phyloP scores from a whole-genome alignment of 2,113 vertebrate genomes.

The Pantherophis guttatus region DNA sequence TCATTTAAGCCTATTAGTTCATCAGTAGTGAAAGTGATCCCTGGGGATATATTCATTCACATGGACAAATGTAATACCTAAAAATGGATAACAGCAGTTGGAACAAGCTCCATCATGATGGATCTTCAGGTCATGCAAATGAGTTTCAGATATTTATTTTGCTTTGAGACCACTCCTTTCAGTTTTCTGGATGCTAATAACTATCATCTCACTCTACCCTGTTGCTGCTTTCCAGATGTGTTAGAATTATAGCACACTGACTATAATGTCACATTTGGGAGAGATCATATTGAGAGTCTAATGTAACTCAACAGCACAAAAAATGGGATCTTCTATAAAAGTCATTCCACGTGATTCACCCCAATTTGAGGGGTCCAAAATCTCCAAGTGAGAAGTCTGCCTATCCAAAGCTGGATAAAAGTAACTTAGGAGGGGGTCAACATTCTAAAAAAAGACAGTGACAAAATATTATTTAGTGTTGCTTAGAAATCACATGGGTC shows the following conservation, averaged over 20 bases:
- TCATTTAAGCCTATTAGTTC: not conserved
- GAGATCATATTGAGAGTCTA: not conserved
- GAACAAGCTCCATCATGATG: not conserved
- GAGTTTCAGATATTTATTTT: not conserved
- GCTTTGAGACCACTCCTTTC: not conserved
- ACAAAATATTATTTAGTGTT: not conserved
- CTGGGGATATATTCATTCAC: not conserved
- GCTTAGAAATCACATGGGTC: not conserved
- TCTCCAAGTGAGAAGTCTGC: not conserved
- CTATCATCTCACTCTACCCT: not conserved
- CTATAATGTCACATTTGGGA: not conserved
- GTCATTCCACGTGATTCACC: not conserved
- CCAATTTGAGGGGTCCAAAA: not conserved
- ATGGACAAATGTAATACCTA: not conserved
- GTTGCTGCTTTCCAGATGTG: not conserved
- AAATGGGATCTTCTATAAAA: not conserved
- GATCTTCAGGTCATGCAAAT: not conserved
- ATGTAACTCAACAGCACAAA: not conserved
- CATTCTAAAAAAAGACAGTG: not conserved
- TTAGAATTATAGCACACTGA: not conserved
- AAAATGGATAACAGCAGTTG: not conserved
- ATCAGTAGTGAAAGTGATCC: not conserved
- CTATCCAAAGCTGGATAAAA: not conserved
- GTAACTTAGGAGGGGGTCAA: not conserved
- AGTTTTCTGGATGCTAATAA: not conserved